These are phyloP conservation scores for Charanyca ferruginea DNA, from an alignment of 2,888 invertebrate genomes.

Conservation along the genomic window DNA sequence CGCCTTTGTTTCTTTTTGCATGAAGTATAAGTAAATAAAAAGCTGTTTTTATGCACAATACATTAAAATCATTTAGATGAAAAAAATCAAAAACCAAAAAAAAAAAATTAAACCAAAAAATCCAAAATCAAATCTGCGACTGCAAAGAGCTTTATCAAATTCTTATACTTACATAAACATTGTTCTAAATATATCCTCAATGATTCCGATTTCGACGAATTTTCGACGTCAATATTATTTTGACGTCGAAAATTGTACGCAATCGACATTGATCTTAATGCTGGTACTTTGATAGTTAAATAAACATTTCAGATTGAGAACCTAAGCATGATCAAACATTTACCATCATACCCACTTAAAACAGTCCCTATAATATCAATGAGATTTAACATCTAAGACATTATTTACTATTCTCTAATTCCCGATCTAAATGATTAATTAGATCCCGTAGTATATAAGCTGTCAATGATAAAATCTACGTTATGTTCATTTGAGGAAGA, in stretches of 20 bases:
- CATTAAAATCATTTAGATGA: too few relatives aligned
- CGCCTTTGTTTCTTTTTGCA: too few relatives aligned
- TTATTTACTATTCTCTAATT: conserved; percentile 25
- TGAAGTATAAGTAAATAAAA: too few relatives aligned
- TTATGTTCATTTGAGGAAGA: conserved; percentile 63
- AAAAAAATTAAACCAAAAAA: too few relatives aligned
- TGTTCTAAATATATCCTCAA: not conserved
- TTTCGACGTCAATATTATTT: not conserved
- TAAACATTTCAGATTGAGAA: not conserved
- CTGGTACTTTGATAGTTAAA: not conserved
- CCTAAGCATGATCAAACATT: not conserved
- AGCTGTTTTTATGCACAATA: too few relatives aligned
- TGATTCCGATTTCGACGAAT: too few relatives aligned
- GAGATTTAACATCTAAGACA: conserved; percentile 3
- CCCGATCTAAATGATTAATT: conserved; percentile 40
- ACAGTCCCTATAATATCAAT: conserved; percentile 1
- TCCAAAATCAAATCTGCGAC: too few relatives aligned
- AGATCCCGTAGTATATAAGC: conserved; percentile 36
- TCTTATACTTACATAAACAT: not conserved
- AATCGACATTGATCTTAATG: not conserved
- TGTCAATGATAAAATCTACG: conserved; percentile 68
- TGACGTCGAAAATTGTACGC: not conserved
- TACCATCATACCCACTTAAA: not conserved
- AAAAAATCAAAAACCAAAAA: too few relatives aligned
- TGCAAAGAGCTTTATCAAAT: not conserved